Conservation (phyloP, 2,113 vertebrate genomes). For the Astur gentilis region DNA sequence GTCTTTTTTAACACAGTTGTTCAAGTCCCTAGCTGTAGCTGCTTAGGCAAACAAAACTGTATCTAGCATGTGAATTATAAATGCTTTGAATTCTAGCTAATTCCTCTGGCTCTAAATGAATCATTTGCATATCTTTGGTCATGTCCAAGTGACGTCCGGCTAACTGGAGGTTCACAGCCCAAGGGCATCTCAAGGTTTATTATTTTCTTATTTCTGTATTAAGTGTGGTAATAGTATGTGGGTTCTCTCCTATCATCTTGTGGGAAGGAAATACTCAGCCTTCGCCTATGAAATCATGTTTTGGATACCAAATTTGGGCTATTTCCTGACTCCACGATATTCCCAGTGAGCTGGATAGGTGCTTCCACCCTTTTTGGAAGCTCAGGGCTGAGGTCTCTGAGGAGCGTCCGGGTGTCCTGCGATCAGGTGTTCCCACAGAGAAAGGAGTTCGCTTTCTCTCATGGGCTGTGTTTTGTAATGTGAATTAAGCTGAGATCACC, state of each 20-base stretch:
- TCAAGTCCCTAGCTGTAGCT: neutral
- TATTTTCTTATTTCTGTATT: neutral
- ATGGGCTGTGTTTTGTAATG: neutral
- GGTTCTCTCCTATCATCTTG: neutral
- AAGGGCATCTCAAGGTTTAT: neutral
- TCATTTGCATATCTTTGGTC: neutral
- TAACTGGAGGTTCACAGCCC: neutral
- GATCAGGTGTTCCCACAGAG: neutral
- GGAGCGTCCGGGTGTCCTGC: neutral
- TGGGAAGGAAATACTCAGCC: neutral
- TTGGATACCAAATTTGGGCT: neutral
- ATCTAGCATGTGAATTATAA: neutral
- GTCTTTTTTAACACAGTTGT: neutral
- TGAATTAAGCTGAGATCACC: neutral
- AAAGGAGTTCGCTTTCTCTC: neutral
- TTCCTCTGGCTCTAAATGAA: neutral
- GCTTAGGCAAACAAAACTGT: neutral
- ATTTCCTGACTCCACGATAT: neutral
- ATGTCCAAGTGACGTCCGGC: fast-evolving
- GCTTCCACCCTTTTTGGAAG: neutral
- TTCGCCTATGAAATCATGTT: neutral
- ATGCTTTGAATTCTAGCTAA: neutral
- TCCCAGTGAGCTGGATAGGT: neutral
- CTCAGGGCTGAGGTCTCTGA: neutral
- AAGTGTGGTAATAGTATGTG: neutral